Conservation (phyloP, 2,888 invertebrate genomes). For the Neoascia interrupta region DNA sequence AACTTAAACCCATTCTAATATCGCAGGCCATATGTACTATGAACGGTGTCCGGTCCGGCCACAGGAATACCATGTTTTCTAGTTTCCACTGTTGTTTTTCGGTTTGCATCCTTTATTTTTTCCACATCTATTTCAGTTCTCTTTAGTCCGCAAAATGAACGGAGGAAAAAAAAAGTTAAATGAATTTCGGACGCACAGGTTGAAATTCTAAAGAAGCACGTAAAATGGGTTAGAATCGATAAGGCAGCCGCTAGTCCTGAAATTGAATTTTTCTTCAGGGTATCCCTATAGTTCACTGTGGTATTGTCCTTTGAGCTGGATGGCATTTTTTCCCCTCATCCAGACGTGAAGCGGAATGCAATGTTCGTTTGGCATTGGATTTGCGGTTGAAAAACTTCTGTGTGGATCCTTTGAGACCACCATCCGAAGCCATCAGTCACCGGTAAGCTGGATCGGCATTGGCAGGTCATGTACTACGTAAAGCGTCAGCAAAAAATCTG, state of each 20-base stretch:
- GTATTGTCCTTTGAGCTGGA: background rate
- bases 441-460: background rate
- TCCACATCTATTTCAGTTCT: background rate
- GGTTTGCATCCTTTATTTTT: conserved; percentile 27
- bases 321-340: background rate
- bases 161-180: conserved; percentile 21
- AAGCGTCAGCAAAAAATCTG: too few relatives aligned
- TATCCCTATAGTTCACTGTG: background rate
- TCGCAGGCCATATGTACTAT: conserved; percentile 40
- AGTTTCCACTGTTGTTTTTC: conserved; percentile 58
- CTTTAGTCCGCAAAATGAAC: conserved; percentile 10
- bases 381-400: conserved; percentile 31
- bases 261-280: conserved; percentile 59
- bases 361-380: conserved; percentile 39
- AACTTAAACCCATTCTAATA: conserved; percentile 60
- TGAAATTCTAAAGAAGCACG: conserved; percentile 23
- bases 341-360: conserved; percentile 9
- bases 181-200: conserved; percentile 50
- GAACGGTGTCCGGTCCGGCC: conserved; percentile 38
- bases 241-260: conserved; percentile 11
- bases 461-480: too few relatives aligned
- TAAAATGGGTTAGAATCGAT: conserved; percentile 40
- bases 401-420: conserved; percentile 28
- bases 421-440: conserved; percentile 6
- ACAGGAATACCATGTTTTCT: conserved; percentile 66